phyloP scores from a whole-genome alignment of 2,113 vertebrate species.

The Anthoscopus minutus region DNA sequence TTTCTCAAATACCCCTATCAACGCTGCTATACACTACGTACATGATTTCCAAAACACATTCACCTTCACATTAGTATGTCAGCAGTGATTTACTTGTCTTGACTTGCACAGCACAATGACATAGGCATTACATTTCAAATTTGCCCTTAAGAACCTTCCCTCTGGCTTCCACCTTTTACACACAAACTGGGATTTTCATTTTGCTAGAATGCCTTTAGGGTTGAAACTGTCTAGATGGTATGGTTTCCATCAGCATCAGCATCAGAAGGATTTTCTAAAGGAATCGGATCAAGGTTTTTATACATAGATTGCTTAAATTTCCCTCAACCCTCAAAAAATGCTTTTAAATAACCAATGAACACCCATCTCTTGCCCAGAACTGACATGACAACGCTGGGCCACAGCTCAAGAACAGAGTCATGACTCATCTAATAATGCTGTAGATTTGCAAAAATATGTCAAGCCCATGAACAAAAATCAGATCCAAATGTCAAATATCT shows the following conservation, averaged over 20 bases:
- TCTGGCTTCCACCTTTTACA: not conserved
- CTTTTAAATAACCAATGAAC: not conserved
- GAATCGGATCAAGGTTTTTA: not conserved
- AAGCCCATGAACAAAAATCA: not conserved
- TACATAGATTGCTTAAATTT: not conserved
- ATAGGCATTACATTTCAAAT: not conserved
- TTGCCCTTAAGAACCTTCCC: not conserved
- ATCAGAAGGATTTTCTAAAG: not conserved
- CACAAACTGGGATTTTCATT: not conserved
- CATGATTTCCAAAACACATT: not conserved
- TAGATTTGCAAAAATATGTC: not conserved
- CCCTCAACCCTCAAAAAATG: not conserved
- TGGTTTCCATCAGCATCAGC: not conserved
- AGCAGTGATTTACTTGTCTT: not conserved
- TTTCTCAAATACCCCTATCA: not conserved
- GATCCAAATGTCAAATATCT: not conserved
- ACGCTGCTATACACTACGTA: not conserved
- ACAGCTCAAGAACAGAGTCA: not conserved
- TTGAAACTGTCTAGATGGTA: not conserved
- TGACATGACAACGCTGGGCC: not conserved
- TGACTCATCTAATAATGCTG: not conserved
- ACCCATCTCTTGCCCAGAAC: not conserved
- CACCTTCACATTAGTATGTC: not conserved
- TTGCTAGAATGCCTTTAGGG: not conserved
- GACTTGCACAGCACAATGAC: not conserved